phyloP scores from a whole-genome alignment of 1,140 invertebrate species.

The Berghia stephanieae region DNA sequence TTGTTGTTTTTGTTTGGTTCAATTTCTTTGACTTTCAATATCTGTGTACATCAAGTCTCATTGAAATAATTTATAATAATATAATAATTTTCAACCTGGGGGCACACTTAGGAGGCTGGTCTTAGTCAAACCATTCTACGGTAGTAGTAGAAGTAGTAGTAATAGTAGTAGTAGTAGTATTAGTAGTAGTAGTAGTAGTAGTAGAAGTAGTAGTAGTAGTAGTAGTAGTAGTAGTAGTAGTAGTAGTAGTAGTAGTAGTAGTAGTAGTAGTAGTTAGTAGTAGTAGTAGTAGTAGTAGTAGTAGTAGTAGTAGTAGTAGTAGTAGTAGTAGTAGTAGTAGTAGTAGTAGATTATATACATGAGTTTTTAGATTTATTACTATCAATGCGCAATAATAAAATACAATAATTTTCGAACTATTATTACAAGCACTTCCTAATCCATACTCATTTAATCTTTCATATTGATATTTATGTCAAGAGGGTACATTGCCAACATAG shows the following conservation, averaged over 20 bases:
- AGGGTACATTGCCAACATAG: background rate
- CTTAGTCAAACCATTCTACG: background rate
- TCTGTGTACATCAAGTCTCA: too few species aligned
- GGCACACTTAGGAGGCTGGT: background rate
- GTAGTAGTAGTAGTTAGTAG: conserved; percentile 21
- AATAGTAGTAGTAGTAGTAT: conserved; percentile 29
- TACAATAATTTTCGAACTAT: conserved; percentile 10
- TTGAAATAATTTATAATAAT: conserved; percentile 12
- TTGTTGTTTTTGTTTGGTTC: too few species aligned
- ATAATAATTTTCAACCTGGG: background rate
- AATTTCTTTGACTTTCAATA: too few species aligned
- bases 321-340: conserved; percentile 29
- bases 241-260: conserved; percentile 23
- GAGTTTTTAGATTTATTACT: too few species aligned
- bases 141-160: conserved; percentile 29
- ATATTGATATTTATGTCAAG: conserved; percentile 1
- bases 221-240: conserved; percentile 10
- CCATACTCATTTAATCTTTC: too few species aligned
- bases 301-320: conserved; percentile 27
- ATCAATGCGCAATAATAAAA: conserved; percentile 13
- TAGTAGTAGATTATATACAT: too few species aligned
- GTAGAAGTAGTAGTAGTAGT: conserved; percentile 21
- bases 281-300: conserved; percentile 27
- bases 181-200: conserved; percentile 20
- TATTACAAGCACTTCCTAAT: conserved; percentile 26